Conservation (phyloP, 2,888 invertebrate genomes). For the Agrochola lychnidis region DNA sequence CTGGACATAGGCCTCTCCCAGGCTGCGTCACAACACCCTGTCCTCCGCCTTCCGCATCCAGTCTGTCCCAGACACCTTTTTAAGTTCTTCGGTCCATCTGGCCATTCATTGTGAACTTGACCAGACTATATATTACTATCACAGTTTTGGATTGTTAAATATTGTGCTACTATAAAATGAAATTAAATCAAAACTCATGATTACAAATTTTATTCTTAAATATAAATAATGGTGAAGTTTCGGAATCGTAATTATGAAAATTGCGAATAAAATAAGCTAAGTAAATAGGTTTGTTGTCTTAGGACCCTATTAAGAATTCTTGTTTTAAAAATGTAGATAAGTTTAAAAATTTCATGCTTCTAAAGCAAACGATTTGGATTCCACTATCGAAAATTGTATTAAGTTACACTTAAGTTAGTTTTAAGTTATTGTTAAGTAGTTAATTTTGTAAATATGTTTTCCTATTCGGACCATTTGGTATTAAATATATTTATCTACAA, state of each 20-base stretch:
- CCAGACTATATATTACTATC: not conserved
- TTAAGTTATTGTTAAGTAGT: conserved; percentile 54
- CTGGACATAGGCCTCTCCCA: too few relatives aligned
- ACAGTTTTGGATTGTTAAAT: not conserved
- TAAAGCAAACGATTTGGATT: conserved; percentile 69
- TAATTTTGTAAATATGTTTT: conserved; percentile 61
- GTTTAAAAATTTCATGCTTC: conserved; percentile 30
- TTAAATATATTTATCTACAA: conserved; percentile 5
- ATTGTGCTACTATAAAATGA: not conserved
- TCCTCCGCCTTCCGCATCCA: too few relatives aligned
- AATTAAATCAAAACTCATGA: not conserved
- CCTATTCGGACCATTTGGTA: conserved; percentile 5
- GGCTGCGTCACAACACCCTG: too few relatives aligned
- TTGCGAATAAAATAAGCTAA: not conserved
- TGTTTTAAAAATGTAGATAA: conserved; percentile 10
- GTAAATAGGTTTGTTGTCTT: not conserved
- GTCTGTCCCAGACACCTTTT: too few relatives aligned
- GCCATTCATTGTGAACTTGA: not conserved
- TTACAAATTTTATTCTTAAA: not conserved
- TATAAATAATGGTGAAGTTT: not conserved
- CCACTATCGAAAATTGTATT: conserved; percentile 75
- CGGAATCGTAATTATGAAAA: not conserved
- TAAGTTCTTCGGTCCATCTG: too few relatives aligned
- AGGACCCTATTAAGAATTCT: not conserved
- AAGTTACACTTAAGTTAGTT: conserved; percentile 7